phyloP scores from a whole-genome alignment of 2,888 invertebrate genomes.

The Quadroppia sp. region DNA sequence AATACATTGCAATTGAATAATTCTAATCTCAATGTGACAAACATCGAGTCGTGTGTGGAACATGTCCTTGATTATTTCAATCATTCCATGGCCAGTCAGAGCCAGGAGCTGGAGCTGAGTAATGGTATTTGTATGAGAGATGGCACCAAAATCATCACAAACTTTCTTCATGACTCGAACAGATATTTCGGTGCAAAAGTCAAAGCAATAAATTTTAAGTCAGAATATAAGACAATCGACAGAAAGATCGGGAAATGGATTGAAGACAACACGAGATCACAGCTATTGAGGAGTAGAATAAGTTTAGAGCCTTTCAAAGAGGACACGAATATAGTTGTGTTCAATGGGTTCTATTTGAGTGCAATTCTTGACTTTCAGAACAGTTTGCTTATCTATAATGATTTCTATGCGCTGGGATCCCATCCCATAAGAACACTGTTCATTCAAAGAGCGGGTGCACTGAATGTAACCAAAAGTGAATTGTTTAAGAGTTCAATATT shows the following conservation, averaged over 20 bases:
- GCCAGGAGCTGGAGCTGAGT: not conserved
- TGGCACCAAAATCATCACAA: constrained; percentile 22
- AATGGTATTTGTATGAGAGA: not conserved
- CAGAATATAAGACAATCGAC: not conserved
- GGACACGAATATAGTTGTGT: not conserved
- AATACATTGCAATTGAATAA: not conserved
- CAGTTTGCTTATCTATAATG: not conserved
- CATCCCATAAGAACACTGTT: not conserved
- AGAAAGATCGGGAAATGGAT: not conserved
- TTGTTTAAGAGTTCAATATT: not conserved
- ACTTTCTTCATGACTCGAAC: not conserved
- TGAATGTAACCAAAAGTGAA: not conserved
- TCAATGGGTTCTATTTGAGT: not conserved
- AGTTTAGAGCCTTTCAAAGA: not conserved
- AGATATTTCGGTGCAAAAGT: not conserved
- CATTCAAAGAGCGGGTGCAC: not conserved
- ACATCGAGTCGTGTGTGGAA: not conserved
- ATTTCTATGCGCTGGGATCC: not conserved
- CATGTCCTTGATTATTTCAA: not conserved
- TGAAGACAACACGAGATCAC: not conserved
- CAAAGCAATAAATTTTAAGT: not conserved
- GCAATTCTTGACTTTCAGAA: not conserved
- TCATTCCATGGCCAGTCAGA: no score
- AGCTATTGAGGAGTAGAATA: not conserved
- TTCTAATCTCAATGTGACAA: not conserved